Base-by-base conservation (phyloP, 1,140 invertebrate genomes). In the Vollenhovia emeryi region DNA sequence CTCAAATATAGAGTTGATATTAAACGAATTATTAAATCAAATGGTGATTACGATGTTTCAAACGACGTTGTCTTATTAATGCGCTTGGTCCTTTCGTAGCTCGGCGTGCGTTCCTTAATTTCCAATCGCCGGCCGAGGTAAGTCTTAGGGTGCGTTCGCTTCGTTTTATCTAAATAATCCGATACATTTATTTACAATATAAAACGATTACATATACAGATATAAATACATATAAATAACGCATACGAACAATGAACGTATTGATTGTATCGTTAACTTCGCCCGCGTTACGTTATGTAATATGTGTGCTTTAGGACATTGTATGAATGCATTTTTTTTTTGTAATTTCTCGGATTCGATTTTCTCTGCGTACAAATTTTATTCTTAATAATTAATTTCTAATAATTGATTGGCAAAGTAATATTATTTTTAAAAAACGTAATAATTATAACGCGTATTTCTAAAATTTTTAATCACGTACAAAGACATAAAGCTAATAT, bases 11-110 rank as follows among this genome's bases (percentile, higher is more conserved):
- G 45, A 43, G 40, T 84, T 73, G 57, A 74, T 79, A 85, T 89
- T 89, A 86, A 84, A 86, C 36, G 64, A 80, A 84, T 86, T 84
- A 85, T 88, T 64, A 66, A 86, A 86, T 78, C 73, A 76, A 84
- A 86, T 74, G 76, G 33, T 76, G 30, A 40, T 76, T 66, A 79
- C 27, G 27, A 66, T 78, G 40, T 66, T 78, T 78, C 40, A 30
- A 78, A 21, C 21, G n/a, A 27, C 15, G 71, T 52, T 66, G 48
- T 69, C 13, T 43, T 74, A 71, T 76, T 52, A 62, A 55, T 55
- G 33, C 11, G 21, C 45, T 64, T 33, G 64, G 43, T 21, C 75
- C 75, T 66, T 68, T n/a, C n/a, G 18, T 57, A 55, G n/a, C 40
- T 45, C 21, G 0, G 30, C 30, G 6, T 27, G n/a, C n/a, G 3